Evolutionary conservation across 2,797 vertebrate species (phyloP).

Genomic region (Rhabdomys pumilio): DNA sequence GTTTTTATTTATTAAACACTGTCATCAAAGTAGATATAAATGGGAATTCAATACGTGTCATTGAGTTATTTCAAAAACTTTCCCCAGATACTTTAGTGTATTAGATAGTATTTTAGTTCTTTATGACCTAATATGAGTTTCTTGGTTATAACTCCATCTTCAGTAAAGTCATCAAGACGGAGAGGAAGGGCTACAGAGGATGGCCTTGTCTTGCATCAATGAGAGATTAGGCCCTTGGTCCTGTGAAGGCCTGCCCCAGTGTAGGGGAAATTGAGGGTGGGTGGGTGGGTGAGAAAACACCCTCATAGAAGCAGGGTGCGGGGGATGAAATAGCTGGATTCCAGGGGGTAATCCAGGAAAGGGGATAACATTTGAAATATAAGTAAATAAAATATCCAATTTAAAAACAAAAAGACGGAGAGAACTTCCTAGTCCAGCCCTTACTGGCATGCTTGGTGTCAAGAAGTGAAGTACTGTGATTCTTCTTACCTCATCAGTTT

Average conservation of each 20-base stretch:
- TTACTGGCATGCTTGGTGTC: accelerated
- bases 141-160: neutral
- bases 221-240: no score
- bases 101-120: neutral
- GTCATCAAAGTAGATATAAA: neutral
- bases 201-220: no score
- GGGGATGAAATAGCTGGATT: no score
- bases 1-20: slow-evolving; percentile 5
- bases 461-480: neutral
- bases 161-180: neutral
- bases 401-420: no score
- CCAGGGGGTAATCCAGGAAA: no score
- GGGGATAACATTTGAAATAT: no score
- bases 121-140: neutral
- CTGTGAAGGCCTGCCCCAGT: no score
- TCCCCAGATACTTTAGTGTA: accelerated
- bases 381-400: no score
- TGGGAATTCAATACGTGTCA: neutral
- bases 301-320: no score
- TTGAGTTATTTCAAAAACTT: neutral
- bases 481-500: neutral
- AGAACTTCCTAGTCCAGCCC: accelerated
- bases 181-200: neutral
- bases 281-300: no score
- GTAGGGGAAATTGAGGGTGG: no score